Evolutionary conservation across 2,888 invertebrate species (phyloP), one percentile per base, ranked within the genome.

Genomic region (Thereva unica): DNA sequence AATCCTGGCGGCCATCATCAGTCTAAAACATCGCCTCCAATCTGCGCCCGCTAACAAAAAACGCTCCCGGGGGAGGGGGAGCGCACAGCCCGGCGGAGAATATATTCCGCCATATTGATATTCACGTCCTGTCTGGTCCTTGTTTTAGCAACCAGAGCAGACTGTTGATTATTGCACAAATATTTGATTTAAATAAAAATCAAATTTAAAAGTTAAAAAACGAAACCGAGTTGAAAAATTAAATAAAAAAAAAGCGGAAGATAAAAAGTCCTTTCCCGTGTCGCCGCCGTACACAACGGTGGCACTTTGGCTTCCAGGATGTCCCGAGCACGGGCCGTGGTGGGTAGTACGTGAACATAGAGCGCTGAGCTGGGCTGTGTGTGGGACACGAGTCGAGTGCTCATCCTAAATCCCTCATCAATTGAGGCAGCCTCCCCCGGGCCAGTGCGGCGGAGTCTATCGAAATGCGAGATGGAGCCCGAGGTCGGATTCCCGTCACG

Each of bases 401-500:
- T 59, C 47, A 47, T 47, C 35, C 59, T 38, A 5, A 49, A 59
- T 59, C 59, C 45, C 45, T 59, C 49, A 47, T 47, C 59, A 23
- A 23, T 57, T 56, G 64, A 68, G 68, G 64, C 64, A 64, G 68
- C 55, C 59, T 23, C 23, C 23, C 23, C 23, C 23, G 23, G 23
- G 23, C 23, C 23, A 23, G 23, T 23, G 23, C 2, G 23, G 23
- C 2, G 23, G 23, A 65, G 68, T 68, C 68, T 65, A 64, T 53
- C 53, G 54, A 68, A 68, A 64, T 65, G 45, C 53, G 54, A 68
- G 59, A 68, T 59, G 59, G 49, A 47, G 45, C 38, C 59, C 59
- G 23, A 59, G 47, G 59, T 59, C 12, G 59, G 57, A 68, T 68
- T 68, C 68, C 40, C 55, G 64, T 68, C 68, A 68, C 68, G 68